Evolutionary conservation across 2,888 invertebrate species (phyloP).

Genomic region (Archaeoteleia sp.): DNA sequence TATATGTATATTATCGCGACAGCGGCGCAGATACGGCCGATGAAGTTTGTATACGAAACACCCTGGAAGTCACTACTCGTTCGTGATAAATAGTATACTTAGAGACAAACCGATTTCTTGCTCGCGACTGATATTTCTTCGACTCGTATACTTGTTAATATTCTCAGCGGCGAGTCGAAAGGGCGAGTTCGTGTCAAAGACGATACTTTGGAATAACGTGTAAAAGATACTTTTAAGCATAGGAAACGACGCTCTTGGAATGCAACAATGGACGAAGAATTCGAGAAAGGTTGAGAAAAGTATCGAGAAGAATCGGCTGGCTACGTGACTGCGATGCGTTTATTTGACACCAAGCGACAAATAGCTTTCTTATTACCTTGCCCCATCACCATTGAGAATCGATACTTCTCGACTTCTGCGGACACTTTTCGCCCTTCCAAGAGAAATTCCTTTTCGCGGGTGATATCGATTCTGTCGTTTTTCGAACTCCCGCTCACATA

Average conservation of each 20-base stretch:
- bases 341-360: slow-evolving; percentile 48
- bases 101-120: slow-evolving; percentile 41
- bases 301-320: slow-evolving; percentile 43
- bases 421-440: slow-evolving; percentile 22
- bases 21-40: slow-evolving; percentile 14
- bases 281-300: slow-evolving; percentile 14
- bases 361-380: slow-evolving; percentile 47
- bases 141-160: slow-evolving; percentile 30
- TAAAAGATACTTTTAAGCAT: slow-evolving; percentile 35
- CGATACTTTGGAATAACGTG: slow-evolving; percentile 33
- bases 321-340: slow-evolving; percentile 44
- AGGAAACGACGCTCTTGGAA: slow-evolving; percentile 19
- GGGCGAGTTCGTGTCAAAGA: slow-evolving; percentile 30
- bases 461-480: slow-evolving; percentile 8
- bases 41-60: slow-evolving; percentile 26
- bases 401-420: slow-evolving; percentile 38
- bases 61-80: slow-evolving; percentile 6
- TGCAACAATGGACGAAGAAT: slow-evolving; percentile 35
- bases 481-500: slow-evolving; percentile 10
- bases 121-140: slow-evolving; percentile 25
- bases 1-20: slow-evolving; percentile 1
- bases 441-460: slow-evolving; percentile 10
- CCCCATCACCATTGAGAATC: slow-evolving; percentile 29
- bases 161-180: slow-evolving; percentile 20
- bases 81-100: slow-evolving; percentile 26